phyloP scores from a whole-genome alignment of 1,140 invertebrate genomes.

The Agrypnia vestita region DNA sequence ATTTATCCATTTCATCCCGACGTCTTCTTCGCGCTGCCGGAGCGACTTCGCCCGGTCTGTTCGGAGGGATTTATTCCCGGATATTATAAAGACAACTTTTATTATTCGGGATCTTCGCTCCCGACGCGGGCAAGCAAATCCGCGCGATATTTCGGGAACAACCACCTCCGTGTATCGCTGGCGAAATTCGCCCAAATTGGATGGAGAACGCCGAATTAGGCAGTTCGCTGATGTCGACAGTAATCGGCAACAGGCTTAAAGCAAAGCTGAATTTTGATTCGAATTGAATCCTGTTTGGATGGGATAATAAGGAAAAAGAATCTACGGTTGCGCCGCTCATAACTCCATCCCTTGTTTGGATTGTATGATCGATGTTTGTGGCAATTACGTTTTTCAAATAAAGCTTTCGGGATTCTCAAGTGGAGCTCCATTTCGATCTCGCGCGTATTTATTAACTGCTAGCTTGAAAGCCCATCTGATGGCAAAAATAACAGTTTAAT shows the following conservation, averaged over 20 bases:
- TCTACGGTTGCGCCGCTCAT: no score
- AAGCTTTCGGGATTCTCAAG: no score
- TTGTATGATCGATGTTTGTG: no score
- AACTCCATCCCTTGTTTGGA: no score
- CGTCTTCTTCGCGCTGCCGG: conserved; percentile 51
- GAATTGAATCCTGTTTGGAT: conserved; percentile 23
- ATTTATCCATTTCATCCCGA: conserved; percentile 58
- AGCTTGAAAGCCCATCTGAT: no score
- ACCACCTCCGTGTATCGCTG: conserved; percentile 17
- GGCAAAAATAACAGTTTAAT: no score
- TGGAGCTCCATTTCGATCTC: no score
- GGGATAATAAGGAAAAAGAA: conserved; percentile 3
- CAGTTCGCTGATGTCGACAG: conserved; percentile 26
- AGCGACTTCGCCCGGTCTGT: conserved; percentile 41
- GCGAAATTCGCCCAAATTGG: conserved; percentile 33
- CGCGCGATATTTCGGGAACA: conserved; percentile 22
- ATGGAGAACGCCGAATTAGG: conserved; percentile 31
- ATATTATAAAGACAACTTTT: conserved; percentile 45
- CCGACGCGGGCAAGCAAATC: conserved; percentile 30
- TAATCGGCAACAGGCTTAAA: conserved; percentile 29
- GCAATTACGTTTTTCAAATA: no score
- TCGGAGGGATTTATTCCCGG: conserved; percentile 43
- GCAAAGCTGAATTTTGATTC: conserved; percentile 31
- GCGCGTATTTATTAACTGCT: no score
- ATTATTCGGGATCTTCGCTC: conserved; percentile 30